A percentile compares a stretch with the other conserved stretches of the same genome.
These are phyloP conservation scores for Ceratina australensis DNA, from an alignment of 1,140 invertebrate genomes.

Conservation along the genomic window DNA sequence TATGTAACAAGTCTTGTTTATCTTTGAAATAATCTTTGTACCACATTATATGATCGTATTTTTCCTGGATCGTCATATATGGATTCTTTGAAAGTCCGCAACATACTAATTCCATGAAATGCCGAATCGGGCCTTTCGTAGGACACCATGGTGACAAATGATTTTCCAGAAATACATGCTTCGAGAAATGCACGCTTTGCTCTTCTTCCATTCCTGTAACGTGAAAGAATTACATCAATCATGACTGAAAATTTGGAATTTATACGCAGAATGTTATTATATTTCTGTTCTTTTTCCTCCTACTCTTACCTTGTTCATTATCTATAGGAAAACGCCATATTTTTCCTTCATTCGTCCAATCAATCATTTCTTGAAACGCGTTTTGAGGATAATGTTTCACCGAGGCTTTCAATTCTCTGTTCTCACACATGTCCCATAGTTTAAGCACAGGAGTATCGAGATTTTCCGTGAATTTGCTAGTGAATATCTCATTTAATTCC, in stretches of 20 bases:
- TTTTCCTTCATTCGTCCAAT: constrained; percentile 96
- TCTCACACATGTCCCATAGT: constrained; percentile 85
- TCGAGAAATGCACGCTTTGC: constrained; percentile 89
- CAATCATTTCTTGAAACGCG: constrained; percentile 95
- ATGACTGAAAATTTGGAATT: neutral
- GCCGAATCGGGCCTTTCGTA: constrained; percentile 90
- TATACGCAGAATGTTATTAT: constrained; percentile 2
- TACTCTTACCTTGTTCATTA: constrained; percentile 94
- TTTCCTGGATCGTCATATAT: constrained; percentile 92
- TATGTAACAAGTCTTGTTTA: constrained; percentile 87
- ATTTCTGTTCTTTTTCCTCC: neutral
- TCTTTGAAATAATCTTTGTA: constrained; percentile 94
- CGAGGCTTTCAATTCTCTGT: constrained; percentile 84
- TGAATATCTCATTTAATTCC: constrained; percentile 79
- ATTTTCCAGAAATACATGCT: constrained; percentile 95
- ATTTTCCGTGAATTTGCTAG: constrained; percentile 81
- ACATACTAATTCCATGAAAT: constrained; percentile 98
- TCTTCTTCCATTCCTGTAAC: constrained; percentile 88
- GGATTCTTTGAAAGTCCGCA: constrained; percentile 97
- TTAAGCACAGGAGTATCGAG: constrained; percentile 76
- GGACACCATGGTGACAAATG: constrained; percentile 95
- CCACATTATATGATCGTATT: constrained; percentile 95
- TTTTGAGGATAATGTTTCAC: constrained; percentile 89
- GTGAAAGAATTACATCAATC: constrained; percentile 56
- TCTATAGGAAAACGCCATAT: constrained; percentile 98